A percentile compares a stretch with the other conserved stretches of the same genome.
Evolutionary conservation across 2,888 invertebrate species (phyloP).

Genomic region (Mamestra brassicae): DNA sequence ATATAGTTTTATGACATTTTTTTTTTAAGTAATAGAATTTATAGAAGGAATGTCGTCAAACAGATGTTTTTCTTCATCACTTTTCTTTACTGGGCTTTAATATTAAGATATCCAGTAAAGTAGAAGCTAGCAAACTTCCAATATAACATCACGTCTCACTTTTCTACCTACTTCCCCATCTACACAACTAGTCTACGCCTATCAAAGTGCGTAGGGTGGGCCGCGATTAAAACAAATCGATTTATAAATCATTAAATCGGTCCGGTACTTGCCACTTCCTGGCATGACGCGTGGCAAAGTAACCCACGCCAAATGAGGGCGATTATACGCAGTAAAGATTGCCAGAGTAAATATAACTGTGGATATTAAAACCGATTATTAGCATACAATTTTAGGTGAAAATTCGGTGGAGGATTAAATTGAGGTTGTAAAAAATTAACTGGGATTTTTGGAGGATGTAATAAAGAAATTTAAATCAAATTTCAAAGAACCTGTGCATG

Average conservation of each 20-base stretch:
- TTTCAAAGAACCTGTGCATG: too few relatives aligned
- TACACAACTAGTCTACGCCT: slow-evolving; percentile 46
- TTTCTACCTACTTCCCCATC: slow-evolving; percentile 45
- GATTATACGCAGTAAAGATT: slow-evolving; percentile 67
- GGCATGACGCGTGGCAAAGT: slow-evolving; percentile 77
- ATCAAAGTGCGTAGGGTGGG: slow-evolving; percentile 70
- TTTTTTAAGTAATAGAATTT: too few relatives aligned
- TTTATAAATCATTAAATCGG: slow-evolving; percentile 87
- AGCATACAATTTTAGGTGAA: slow-evolving; percentile 55
- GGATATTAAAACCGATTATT: slow-evolving; percentile 61
- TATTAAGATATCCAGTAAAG: too few relatives aligned
- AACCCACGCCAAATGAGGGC: slow-evolving; percentile 63
- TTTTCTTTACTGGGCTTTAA: too few relatives aligned
- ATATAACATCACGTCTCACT: too few relatives aligned
- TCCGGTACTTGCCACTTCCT: slow-evolving; percentile 78
- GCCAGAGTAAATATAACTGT: slow-evolving; percentile 63
- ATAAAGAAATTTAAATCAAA: slow-evolving; percentile 11
- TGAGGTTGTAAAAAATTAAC: slow-evolving; percentile 37
- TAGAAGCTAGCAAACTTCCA: too few relatives aligned
- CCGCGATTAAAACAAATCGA: slow-evolving; percentile 86
- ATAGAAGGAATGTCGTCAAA: too few relatives aligned
- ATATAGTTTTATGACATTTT: too few relatives aligned
- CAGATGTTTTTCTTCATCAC: too few relatives aligned
- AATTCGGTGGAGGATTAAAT: slow-evolving; percentile 12
- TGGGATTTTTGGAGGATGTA: slow-evolving; percentile 10